phyloP scores from a whole-genome alignment of 1,140 invertebrate genomes.

The Drosophila rufa region DNA sequence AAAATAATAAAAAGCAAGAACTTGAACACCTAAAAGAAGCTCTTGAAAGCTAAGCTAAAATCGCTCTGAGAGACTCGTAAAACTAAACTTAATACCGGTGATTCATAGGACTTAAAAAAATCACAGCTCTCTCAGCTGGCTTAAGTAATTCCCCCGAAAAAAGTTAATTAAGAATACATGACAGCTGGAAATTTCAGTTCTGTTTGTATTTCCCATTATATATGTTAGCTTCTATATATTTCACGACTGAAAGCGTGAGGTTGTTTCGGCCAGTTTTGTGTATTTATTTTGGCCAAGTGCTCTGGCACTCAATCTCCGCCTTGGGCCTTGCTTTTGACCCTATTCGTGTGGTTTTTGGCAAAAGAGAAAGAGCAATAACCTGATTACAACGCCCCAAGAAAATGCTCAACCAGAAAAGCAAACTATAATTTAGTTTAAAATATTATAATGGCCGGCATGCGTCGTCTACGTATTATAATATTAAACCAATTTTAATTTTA shows the following conservation, averaged over 20 bases:
- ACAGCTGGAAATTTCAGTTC: constrained; percentile 46
- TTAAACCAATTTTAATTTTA: constrained; percentile 18
- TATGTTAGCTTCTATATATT: not conserved
- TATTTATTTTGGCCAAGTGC: constrained; percentile 43
- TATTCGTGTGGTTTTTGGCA: constrained; percentile 38
- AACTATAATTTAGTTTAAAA: not conserved
- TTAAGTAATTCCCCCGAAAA: constrained; percentile 27
- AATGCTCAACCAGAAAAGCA: not conserved
- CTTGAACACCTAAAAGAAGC: not conserved
- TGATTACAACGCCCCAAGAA: constrained; percentile 26
- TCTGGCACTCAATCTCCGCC: constrained; percentile 7
- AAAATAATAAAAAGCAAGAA: not conserved
- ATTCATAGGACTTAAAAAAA: constrained; percentile 17
- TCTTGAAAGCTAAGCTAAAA: constrained; percentile 13
- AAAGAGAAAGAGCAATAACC: constrained; percentile 56
- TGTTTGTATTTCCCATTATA: constrained; percentile 49
- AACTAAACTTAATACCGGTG: constrained; percentile 35
- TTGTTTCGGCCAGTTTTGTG: constrained; percentile 10
- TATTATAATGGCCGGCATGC: constrained; percentile 38
- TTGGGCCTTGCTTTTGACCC: constrained; percentile 61
- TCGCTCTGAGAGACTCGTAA: constrained; percentile 20
- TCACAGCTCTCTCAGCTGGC: constrained; percentile 5
- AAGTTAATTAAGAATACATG: constrained; percentile 30
- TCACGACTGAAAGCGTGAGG: constrained; percentile 9
- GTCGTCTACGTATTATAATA: not conserved